Conservation (phyloP, 1,140 invertebrate species). For the Drosophila ohnishii region DNA sequence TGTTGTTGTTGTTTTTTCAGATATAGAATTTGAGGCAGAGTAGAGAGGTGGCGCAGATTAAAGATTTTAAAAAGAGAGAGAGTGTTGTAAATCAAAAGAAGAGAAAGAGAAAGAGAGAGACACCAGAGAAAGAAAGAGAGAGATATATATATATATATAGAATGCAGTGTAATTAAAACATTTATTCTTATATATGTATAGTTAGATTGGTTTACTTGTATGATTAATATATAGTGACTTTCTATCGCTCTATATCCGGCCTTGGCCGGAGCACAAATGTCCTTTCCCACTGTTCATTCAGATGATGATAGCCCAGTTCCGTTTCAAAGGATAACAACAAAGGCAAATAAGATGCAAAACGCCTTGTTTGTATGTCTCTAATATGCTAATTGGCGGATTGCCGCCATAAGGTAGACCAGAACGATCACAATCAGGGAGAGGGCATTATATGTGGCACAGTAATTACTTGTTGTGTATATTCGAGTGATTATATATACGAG, state of each 20-base stretch:
- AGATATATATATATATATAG: conserved; percentile 65
- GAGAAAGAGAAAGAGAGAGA: conserved; percentile 69
- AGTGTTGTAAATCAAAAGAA: conserved; percentile 75
- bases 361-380: neutral
- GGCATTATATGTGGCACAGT: conserved; percentile 23
- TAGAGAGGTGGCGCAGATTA: conserved; percentile 76
- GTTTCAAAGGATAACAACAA: conserved; percentile 1
- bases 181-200: conserved; percentile 60
- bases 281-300: conserved; percentile 54
- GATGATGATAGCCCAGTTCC: neutral
- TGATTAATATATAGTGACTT: conserved; percentile 37
- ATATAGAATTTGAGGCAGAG: conserved; percentile 62
- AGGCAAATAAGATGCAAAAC: conserved; percentile 3
- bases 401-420: neutral
- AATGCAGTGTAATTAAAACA: conserved; percentile 80
- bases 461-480: conserved; percentile 18
- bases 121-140: conserved; percentile 73
- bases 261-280: conserved; percentile 50
- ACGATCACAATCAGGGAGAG: conserved; percentile 16
- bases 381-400: conserved; percentile 7
- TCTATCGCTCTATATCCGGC: conserved; percentile 32
- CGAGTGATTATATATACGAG: conserved; percentile 12
- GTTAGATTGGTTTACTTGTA: conserved; percentile 42
- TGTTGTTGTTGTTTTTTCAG: conserved; percentile 42
- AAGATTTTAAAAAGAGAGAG: conserved; percentile 74